Conservation (phyloP, 2,888 invertebrate species). For the Stenchaetothrips biformis region DNA sequence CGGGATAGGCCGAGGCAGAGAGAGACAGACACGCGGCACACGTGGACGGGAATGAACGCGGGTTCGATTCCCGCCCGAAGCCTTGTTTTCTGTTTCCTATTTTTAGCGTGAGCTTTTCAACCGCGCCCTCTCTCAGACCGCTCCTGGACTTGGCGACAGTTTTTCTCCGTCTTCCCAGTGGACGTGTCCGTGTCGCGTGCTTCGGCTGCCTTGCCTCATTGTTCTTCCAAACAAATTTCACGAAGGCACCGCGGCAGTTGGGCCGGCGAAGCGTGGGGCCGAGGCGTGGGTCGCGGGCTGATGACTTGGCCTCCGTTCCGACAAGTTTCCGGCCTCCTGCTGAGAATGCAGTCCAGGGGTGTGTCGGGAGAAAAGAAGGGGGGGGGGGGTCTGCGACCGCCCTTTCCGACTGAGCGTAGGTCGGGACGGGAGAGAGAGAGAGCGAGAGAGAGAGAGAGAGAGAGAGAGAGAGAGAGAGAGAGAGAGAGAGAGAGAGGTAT, state of each 20-base stretch:
- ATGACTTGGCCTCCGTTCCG: not conserved
- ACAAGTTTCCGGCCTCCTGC: not conserved
- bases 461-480: not conserved
- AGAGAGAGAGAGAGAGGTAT: not conserved
- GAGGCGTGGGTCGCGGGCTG: not conserved
- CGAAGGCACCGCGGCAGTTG: too few relatives aligned
- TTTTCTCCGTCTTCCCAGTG: not conserved
- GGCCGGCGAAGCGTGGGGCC: not conserved
- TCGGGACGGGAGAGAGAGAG: not conserved
- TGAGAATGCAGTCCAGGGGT: slow-evolving; percentile 25
- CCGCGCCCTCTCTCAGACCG: too few relatives aligned
- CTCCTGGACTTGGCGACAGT: too few relatives aligned
- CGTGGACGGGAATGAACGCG: too few relatives aligned
- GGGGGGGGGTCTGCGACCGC: not conserved
- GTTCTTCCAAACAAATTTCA: too few relatives aligned
- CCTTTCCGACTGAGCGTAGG: not conserved
- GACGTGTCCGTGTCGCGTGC: not conserved
- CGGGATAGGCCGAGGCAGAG: not conserved
- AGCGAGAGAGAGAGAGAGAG: not conserved
- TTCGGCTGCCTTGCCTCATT: not conserved
- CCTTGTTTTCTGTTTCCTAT: too few relatives aligned
- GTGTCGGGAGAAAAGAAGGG: not conserved
- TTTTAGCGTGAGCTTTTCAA: too few relatives aligned
- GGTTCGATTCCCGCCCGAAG: too few relatives aligned
- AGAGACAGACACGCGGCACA: not conserved